Evolutionary conservation across 2,113 vertebrate genomes (phyloP), one percentile per base, ranked within the genome.

Genomic region (Tetraodon nigroviridis): DNA sequence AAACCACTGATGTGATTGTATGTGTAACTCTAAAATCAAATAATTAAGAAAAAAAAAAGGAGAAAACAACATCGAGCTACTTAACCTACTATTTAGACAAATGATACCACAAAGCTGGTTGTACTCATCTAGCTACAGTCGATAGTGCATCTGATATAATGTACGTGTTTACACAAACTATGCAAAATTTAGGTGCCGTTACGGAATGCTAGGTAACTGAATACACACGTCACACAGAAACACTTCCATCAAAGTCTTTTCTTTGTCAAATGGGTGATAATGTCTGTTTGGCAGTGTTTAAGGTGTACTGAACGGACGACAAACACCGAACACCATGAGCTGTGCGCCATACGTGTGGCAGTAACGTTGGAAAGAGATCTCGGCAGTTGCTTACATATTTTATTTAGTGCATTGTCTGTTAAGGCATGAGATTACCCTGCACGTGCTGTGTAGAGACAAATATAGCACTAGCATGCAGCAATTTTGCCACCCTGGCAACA

Each of bases 61-160:
- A 86, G 7, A 80, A 84, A 76, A 71, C 74, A 75, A 87, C 84
- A 81, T 70, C 74, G n/a, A 86, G 83, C 87, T 89, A 87, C 84
- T 82, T 86, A 72, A 86, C 73, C 76, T 74, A 87, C 84, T 86
- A 82, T 84, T 86, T 76, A 86, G 82, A 86, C 71, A 78, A 86
- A 86, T 83, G 81, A 86, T 81, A 86, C 79, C 80, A 84, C 81
- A 81, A 89, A 86, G 84, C 80, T 85, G 84, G 81, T 85, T 84
- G 77, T 80, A 88, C 86, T 83, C 79, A 80, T 84, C 83, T 85
- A 87, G 88, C 86, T 88, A 87, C 86, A 85, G 86, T 86, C 86
- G 79, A 88, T 90, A 90, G 89, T 90, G 90, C 89, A 91, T 91
- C 88, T 86, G 81, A 88, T 87, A 87, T 82, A 52, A 15, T 29